Evolutionary conservation across 1,140 invertebrate species (phyloP), one percentile per base, ranked within the genome.

Genomic region (Drosophila lacertosa): DNA sequence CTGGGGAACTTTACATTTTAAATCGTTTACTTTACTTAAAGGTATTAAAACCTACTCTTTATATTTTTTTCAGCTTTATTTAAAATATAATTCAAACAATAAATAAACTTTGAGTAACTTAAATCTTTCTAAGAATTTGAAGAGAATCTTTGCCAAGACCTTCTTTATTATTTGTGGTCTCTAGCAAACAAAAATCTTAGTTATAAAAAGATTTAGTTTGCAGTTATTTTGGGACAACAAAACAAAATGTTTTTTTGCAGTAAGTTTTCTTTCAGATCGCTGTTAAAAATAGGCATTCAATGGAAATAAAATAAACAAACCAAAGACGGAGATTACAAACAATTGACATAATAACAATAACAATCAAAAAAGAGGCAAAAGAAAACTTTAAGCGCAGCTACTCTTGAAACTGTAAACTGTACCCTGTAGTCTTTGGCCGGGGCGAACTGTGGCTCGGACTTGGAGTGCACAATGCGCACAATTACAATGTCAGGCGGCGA

Each of bases 301-400:
- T 32, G 45, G 53, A 50, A 62, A 48, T 50, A 48, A 54, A 24
- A 26, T 6, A 26, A 26, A 6, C 15, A 55, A 66, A 33, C 39
- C 37, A 32, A 42, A n/a, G 42, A n/a, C n/a, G n/a, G n/a, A 84
- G 65, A 79, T 65, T 58, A 79, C 71, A 70, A 80, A 84, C 63
- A 86, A 83, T 83, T 84, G 80, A 55, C 67, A 80, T 83, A 83
- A 78, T 75, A 84, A 69, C 66, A 72, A n/a, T n/a, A 83, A 58
- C 55, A 58, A 77, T 83, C 54, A 53, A 78, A 59, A 59, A 2
- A 37, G 13, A n/a, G 9, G 39, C 51, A 71, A 59, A 66, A 57
- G 62, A 65, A 62, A 74, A 75, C 58, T 71, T 51, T 35, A 69
- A 77, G 45, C 44, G 58, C 60, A 77, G 44, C 55, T 63, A 33